These are phyloP conservation scores for Tringa solitaria DNA, from an alignment of 2,113 vertebrate genomes.

Conservation along the genomic window DNA sequence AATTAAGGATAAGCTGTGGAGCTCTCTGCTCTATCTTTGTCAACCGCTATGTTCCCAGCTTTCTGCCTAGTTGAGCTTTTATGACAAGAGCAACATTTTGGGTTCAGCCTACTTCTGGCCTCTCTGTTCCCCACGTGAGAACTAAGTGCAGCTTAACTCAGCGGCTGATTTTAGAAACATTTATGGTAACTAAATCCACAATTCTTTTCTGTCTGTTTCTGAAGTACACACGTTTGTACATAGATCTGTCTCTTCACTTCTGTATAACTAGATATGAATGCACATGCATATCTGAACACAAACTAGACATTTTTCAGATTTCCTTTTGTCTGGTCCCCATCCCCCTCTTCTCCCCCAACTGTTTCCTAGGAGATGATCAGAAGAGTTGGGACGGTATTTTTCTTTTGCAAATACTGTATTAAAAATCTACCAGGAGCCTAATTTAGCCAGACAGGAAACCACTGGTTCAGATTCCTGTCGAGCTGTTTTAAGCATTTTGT, in stretches of 20 bases:
- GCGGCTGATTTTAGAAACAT: neutral
- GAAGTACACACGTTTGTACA: neutral
- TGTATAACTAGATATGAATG: neutral
- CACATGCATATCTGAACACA: neutral
- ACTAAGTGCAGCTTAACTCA: neutral
- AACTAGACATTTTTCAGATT: neutral
- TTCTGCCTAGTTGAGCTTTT: constrained; percentile 79
- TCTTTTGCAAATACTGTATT: neutral
- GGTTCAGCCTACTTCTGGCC: constrained; percentile 55
- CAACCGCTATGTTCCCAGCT: constrained; percentile 71
- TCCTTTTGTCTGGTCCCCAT: neutral
- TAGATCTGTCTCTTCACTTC: neutral
- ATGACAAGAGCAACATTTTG: constrained; percentile 70
- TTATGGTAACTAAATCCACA: neutral
- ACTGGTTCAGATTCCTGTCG: neutral
- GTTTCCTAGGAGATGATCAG: constrained; percentile 38
- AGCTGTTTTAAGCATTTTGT: neutral
- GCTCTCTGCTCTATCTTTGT: constrained; percentile 73
- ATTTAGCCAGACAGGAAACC: neutral
- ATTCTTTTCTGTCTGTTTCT: neutral
- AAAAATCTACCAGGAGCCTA: neutral
- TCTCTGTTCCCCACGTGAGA: neutral
- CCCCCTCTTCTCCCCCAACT: neutral
- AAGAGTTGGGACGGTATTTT: neutral
- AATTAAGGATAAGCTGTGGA: constrained; percentile 78